Evolutionary conservation across 2,797 vertebrate genomes (phyloP).

Genomic region (Hybognathus amarus): DNA sequence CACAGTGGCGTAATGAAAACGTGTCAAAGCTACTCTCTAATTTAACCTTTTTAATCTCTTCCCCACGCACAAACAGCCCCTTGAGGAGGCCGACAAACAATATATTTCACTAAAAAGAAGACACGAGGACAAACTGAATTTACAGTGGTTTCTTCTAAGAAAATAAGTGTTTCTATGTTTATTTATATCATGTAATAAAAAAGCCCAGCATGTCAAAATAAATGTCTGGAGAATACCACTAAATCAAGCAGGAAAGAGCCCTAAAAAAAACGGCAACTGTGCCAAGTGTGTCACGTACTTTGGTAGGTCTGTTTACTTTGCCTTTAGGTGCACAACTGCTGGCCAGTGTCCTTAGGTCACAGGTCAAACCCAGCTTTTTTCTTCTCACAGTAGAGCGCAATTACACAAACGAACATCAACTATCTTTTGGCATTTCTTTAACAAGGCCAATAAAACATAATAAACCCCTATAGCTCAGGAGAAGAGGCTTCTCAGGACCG

Average conservation of each 20-base stretch:
- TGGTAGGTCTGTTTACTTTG: constrained; percentile 8
- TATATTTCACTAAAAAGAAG: constrained; percentile 45
- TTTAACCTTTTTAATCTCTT: constrained; percentile 54
- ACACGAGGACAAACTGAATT: constrained; percentile 42
- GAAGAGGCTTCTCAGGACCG: background rate
- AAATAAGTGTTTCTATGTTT: constrained; percentile 45
- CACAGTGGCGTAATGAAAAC: background rate
- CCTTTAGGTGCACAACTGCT: constrained; percentile 20
- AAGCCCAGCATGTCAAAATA: constrained; percentile 41
- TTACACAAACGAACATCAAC: constrained; percentile 29
- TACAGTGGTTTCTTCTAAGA: constrained; percentile 47
- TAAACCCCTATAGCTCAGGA: constrained; percentile 6
- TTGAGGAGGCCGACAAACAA: constrained; percentile 24
- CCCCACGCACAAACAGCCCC: constrained; percentile 41
- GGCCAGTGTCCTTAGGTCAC: background rate
- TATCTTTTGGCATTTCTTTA: constrained; percentile 23
- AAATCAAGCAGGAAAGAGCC: constrained; percentile 33
- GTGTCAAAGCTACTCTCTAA: constrained; percentile 44
- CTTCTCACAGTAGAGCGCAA: constrained; percentile 27
- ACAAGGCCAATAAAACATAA: constrained; percentile 23
- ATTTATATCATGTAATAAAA: constrained; percentile 26
- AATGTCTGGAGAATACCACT: constrained; percentile 22
- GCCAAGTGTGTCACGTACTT: constrained; percentile 15
- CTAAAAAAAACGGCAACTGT: background rate
- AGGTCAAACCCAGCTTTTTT: constrained; percentile 24